A percentile compares a stretch with the other conserved stretches of the same genome.
These are phyloP conservation scores for Heptranchias perlo DNA, from an alignment of 2,113 vertebrate genomes.

Conservation along the genomic window DNA sequence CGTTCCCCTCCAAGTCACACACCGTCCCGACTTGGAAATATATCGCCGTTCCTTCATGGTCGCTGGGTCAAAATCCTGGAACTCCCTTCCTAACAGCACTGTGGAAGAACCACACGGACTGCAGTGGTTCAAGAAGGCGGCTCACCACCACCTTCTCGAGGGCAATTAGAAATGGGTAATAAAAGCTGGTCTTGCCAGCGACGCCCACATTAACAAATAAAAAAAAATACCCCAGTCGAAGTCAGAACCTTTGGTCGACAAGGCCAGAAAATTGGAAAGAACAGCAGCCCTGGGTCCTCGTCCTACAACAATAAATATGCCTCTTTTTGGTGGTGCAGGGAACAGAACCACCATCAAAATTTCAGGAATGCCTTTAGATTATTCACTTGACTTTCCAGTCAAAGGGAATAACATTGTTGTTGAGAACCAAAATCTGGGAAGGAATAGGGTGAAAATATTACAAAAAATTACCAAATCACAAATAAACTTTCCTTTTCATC, in stretches of 20 bases:
- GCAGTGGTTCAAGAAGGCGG: too few species aligned
- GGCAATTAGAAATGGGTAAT: too few species aligned
- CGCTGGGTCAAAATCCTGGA: too few species aligned
- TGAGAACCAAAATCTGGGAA: constrained; percentile 13
- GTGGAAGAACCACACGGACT: too few species aligned
- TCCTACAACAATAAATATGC: not conserved
- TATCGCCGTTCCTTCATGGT: too few species aligned
- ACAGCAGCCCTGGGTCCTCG: not conserved
- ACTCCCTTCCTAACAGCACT: too few species aligned
- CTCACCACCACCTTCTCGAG: too few species aligned
- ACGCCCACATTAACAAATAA: too few species aligned
- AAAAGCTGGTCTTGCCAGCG: too few species aligned
- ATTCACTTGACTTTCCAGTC: not conserved
- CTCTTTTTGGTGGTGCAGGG: not conserved
- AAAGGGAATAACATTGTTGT: not conserved
- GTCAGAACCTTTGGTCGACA: not conserved
- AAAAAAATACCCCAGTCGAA: not conserved
- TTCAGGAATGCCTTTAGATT: not conserved
- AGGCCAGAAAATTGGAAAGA: not conserved
- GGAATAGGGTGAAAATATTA: not conserved
- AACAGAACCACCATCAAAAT: not conserved
- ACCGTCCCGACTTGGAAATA: too few species aligned
- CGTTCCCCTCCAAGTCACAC: too few species aligned
- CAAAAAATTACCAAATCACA: not conserved
- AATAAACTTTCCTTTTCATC: constrained; percentile 34